Evolutionary conservation across 2,113 vertebrate species (phyloP).

Genomic region (Rhea americana): DNA sequence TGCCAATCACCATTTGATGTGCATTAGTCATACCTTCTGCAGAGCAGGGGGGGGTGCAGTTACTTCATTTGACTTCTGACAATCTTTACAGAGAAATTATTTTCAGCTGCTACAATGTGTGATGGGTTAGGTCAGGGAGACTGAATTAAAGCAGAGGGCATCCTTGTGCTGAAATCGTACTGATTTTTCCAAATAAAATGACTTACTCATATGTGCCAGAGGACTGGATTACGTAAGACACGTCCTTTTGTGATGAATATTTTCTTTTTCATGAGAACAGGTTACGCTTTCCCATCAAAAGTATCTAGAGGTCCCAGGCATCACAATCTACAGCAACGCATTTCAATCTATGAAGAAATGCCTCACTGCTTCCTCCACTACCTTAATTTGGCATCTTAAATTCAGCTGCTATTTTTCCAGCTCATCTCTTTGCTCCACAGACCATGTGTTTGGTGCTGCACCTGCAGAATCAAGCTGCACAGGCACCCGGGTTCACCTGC

Average conservation of each 20-base stretch:
- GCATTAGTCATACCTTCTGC: neutral
- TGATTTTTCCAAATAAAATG: constrained; percentile 44
- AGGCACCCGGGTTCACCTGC: neutral
- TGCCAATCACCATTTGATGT: constrained; percentile 36
- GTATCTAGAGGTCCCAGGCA: constrained; percentile 37
- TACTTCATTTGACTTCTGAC: constrained; percentile 64
- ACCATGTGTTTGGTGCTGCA: neutral
- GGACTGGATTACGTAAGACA: constrained; percentile 24
- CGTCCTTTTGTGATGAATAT: constrained; percentile 4
- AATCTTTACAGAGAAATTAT: constrained; percentile 68
- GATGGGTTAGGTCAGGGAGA: constrained; percentile 64
- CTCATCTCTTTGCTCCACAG: neutral
- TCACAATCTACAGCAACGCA: neutral
- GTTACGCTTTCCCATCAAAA: constrained; percentile 27
- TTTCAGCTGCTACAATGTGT: constrained; percentile 47
- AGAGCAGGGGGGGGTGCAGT: constrained; percentile 30
- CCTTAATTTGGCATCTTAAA: constrained; percentile 11
- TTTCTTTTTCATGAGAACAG: constrained; percentile 21
- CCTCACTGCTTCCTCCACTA: neutral
- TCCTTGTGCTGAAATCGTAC: constrained; percentile 2
- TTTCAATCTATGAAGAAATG: constrained; percentile 18
- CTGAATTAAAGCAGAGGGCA: constrained; percentile 59
- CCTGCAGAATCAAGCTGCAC: neutral
- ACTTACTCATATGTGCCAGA: neutral
- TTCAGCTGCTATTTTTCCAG: neutral